phyloP scores from a whole-genome alignment of 2,888 invertebrate genomes.

The Tryphoninae sp. region DNA sequence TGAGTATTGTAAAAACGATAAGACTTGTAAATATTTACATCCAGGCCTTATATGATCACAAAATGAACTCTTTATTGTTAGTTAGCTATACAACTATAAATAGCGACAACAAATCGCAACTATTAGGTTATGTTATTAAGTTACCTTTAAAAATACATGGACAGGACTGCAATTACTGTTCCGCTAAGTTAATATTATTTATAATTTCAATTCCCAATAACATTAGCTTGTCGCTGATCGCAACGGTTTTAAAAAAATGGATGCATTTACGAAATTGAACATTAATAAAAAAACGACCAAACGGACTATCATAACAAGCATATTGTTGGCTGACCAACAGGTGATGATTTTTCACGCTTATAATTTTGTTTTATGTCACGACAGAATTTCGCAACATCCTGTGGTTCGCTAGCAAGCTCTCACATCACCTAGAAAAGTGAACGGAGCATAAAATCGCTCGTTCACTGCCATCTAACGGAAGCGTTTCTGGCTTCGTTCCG shows the following conservation, averaged over 20 bases:
- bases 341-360: neutral
- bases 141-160: too few relatives aligned
- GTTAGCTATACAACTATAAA: neutral
- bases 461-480: constrained; percentile 58
- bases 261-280: too few relatives aligned
- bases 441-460: constrained; percentile 42
- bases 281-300: neutral
- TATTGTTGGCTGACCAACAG: neutral
- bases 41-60: neutral
- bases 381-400: constrained; percentile 19
- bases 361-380: neutral
- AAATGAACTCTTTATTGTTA: neutral
- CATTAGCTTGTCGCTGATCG: too few relatives aligned
- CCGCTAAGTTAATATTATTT: too few relatives aligned
- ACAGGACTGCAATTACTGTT: too few relatives aligned
- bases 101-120: neutral
- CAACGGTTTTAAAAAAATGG: too few relatives aligned
- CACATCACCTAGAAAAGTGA: constrained; percentile 18
- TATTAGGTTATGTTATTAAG: too few relatives aligned
- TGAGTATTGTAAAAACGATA: neutral
- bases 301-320: neutral
- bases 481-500: constrained; percentile 40
- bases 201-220: too few relatives aligned
- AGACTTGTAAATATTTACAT: neutral
- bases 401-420: constrained; percentile 4